These are phyloP conservation scores for Wasmannia auropunctata DNA, from an alignment of 1,140 invertebrate genomes.

Conservation along the genomic window DNA sequence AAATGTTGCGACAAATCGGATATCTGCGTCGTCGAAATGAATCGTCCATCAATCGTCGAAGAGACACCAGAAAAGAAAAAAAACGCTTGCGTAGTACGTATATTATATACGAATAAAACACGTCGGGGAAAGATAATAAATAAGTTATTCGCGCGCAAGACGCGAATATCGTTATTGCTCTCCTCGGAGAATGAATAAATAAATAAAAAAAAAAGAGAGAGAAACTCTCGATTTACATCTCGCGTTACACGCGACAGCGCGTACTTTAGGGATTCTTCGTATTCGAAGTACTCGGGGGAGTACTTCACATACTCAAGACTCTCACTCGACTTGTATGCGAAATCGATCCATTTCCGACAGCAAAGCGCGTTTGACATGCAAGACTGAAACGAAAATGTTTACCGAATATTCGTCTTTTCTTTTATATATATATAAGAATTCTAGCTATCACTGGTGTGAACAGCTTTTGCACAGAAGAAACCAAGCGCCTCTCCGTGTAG, in stretches of 20 bases:
- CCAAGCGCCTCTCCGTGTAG: slow-evolving; percentile 16
- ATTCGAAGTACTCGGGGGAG: background rate
- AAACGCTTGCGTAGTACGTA: slow-evolving; percentile 16
- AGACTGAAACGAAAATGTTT: slow-evolving; percentile 15
- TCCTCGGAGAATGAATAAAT: slow-evolving; percentile 57
- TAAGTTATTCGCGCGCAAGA: slow-evolving; percentile 29
- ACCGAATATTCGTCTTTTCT: background rate
- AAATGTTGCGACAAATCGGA: slow-evolving; percentile 16
- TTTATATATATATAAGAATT: slow-evolving; percentile 10
- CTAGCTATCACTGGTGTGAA: slow-evolving; percentile 9
- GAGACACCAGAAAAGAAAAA: slow-evolving; percentile 24
- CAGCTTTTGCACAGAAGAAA: slow-evolving; percentile 48
- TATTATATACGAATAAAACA: slow-evolving; percentile 31
- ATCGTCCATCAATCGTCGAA: slow-evolving; percentile 27
- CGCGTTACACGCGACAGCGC: background rate
- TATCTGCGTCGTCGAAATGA: slow-evolving; percentile 34
- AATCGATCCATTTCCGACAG: slow-evolving; percentile 28
- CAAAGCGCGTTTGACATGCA: background rate
- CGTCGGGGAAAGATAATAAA: slow-evolving; percentile 40
- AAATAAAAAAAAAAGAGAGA: slow-evolving; percentile 47
- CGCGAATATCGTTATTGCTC: slow-evolving; percentile 37
- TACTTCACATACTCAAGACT: background rate
- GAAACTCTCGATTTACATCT: slow-evolving; percentile 4
- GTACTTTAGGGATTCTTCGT: background rate
- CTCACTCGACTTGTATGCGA: slow-evolving; percentile 7